Percentiles rank a stretch among this genome's conserved stretches.
These are phyloP conservation scores for Neomorphus geoffroyi DNA, from an alignment of 2,797 vertebrate species.

Conservation along the genomic window DNA sequence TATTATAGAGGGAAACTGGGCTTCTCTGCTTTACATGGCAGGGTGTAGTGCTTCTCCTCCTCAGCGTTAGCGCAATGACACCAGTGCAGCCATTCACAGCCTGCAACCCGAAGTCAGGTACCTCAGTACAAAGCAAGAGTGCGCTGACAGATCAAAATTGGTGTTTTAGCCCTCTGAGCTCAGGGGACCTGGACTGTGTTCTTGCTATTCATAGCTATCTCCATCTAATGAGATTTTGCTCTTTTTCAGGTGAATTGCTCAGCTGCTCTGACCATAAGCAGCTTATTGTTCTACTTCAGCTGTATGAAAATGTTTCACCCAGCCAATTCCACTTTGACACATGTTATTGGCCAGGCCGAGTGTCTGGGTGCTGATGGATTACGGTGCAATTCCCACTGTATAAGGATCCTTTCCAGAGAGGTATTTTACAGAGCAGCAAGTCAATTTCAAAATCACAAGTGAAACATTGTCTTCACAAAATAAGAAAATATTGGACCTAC, in stretches of 20 bases:
- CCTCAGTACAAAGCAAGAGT: background rate
- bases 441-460: background rate
- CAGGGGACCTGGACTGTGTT: background rate
- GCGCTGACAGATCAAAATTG: background rate
- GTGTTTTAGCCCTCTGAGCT: background rate
- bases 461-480: background rate
- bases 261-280: constrained; percentile 13
- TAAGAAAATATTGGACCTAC: background rate
- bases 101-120: background rate
- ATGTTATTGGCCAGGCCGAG: background rate
- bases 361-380: background rate
- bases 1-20: background rate
- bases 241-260: constrained; percentile 37
- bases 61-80: background rate
- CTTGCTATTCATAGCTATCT: background rate
- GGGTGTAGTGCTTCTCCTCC: background rate
- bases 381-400: background rate
- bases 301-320: background rate
- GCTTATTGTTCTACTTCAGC: constrained; percentile 34
- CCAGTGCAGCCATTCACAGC: background rate
- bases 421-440: background rate
- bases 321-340: background rate
- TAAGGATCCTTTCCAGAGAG: background rate
- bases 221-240: constrained; percentile 43
- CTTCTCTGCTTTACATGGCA: background rate